Conservation (phyloP, 2,797 vertebrate species). For the Sarcophilus harrisii region DNA sequence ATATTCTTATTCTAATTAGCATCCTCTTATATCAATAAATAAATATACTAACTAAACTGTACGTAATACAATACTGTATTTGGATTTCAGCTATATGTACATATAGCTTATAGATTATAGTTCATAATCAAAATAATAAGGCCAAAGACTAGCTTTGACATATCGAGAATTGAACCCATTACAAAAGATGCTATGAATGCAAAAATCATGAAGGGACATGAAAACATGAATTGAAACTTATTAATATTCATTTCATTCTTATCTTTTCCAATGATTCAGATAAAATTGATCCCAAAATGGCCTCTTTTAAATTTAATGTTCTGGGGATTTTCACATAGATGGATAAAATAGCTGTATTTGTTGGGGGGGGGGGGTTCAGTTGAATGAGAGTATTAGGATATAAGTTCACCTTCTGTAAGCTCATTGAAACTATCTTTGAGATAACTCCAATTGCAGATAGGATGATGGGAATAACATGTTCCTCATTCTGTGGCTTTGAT, state of each 20-base stretch:
- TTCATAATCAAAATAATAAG: background rate
- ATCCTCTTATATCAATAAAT: background rate
- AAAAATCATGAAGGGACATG: background rate
- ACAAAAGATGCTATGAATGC: background rate
- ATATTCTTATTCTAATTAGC: background rate
- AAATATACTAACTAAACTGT: background rate
- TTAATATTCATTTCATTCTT: background rate
- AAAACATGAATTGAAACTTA: background rate
- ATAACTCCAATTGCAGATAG: background rate
- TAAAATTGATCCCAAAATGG: background rate
- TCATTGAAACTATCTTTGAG: background rate
- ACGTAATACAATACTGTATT: background rate
- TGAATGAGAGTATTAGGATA: background rate
- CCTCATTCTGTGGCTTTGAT: background rate
- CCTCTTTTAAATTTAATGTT: background rate
- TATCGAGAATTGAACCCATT: fast-evolving
- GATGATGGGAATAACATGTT: background rate
- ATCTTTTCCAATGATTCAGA: background rate
- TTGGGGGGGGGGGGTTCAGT: too few species aligned
- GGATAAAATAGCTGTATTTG: background rate
- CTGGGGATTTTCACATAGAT: background rate
- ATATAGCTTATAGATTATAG: background rate
- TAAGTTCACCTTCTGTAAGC: background rate
- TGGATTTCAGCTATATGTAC: background rate
- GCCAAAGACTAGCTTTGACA: background rate